A percentile compares a stretch with the other conserved stretches of the same genome.
Conservation (phyloP, 2,797 vertebrate species). For the Catamblyrhynchus diadema region DNA sequence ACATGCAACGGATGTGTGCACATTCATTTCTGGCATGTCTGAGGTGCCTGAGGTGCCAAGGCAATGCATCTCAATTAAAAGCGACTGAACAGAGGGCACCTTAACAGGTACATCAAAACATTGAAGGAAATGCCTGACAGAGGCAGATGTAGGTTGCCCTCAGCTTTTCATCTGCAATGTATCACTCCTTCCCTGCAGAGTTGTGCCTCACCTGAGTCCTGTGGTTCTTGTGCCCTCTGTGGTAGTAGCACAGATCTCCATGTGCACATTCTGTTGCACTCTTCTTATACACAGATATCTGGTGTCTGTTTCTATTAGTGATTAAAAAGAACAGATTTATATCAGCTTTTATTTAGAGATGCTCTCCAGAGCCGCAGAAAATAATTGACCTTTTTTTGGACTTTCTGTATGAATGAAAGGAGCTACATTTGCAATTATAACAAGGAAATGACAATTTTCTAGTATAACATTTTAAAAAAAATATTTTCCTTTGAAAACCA, state of each 20-base stretch:
- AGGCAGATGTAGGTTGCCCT: background rate
- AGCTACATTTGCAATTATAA: background rate
- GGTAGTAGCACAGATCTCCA: rapidly evolving
- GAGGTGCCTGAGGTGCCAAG: background rate
- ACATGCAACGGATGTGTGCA: rapidly evolving
- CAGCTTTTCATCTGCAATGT: background rate
- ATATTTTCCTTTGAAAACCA: background rate
- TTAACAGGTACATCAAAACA: background rate
- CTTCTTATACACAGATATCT: background rate
- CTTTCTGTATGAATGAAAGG: background rate
- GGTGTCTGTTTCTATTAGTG: background rate
- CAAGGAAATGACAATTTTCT: background rate
- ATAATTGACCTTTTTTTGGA: background rate
- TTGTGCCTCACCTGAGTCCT: background rate
- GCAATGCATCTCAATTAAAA: background rate
- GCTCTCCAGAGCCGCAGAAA: background rate
- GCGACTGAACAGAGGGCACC: background rate
- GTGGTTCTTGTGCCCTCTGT: background rate
- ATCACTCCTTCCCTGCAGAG: too few relatives aligned
- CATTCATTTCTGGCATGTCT: background rate
- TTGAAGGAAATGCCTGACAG: background rate
- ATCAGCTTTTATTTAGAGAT: background rate
- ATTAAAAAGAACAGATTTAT: background rate
- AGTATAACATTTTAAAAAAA: background rate
- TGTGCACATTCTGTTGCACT: rapidly evolving